phyloP scores from a whole-genome alignment of 1,140 invertebrate genomes.

The Bradynema listronoti region DNA sequence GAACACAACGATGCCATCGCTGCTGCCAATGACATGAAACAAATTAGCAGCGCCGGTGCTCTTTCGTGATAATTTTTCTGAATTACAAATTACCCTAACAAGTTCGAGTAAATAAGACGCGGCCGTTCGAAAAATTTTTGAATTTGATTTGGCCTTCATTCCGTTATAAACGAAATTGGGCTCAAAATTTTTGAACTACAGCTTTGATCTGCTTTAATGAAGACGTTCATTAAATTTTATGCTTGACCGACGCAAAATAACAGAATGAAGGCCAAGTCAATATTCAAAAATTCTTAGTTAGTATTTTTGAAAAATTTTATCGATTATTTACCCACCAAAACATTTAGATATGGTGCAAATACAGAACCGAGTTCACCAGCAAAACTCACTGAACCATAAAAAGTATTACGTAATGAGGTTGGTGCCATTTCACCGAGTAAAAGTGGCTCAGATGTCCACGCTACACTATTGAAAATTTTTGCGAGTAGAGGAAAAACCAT shows the following conservation, averaged over 20 bases:
- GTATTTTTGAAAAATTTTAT: background rate
- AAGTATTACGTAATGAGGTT: slow-evolving; percentile 40
- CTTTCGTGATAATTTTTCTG: slow-evolving; percentile 33
- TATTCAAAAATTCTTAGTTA: background rate
- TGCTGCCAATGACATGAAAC: slow-evolving; percentile 37
- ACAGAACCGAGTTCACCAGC: slow-evolving; percentile 41
- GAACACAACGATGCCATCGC: slow-evolving; percentile 22
- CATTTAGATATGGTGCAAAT: slow-evolving; percentile 43
- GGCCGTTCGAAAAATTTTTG: no score
- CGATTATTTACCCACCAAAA: no score
- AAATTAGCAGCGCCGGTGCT: slow-evolving; percentile 32
- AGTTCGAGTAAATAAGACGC: no score
- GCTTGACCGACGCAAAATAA: no score
- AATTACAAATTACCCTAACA: slow-evolving; percentile 3
- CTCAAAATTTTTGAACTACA: no score
- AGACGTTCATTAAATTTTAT: no score
- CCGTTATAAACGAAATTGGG: no score
- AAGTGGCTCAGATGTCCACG: slow-evolving; percentile 37
- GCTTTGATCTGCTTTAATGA: no score
- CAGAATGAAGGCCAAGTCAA: no score
- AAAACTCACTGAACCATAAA: slow-evolving; percentile 34
- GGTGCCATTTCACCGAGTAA: slow-evolving; percentile 41
- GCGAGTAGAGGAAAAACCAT: slow-evolving; percentile 40
- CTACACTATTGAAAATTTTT: slow-evolving; percentile 40
- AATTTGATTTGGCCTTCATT: no score